These are phyloP conservation scores for Euclidia mi DNA, from an alignment of 2,888 invertebrate species.

Conservation along the genomic window DNA sequence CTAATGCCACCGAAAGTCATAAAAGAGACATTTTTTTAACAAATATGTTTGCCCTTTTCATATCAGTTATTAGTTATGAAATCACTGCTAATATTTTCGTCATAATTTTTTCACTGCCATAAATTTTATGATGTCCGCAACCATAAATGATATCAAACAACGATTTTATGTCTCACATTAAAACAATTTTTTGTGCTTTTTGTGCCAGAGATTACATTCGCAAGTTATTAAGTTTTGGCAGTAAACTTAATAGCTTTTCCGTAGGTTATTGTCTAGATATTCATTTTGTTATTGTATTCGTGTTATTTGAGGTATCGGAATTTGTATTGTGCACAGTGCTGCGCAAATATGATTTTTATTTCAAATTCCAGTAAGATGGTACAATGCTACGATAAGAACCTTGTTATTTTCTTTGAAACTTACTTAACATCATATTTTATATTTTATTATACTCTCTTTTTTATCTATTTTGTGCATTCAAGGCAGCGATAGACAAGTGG, in stretches of 20 bases:
- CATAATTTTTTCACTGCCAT: constrained; percentile 42
- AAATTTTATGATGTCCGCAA: constrained; percentile 51
- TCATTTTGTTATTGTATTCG: neutral
- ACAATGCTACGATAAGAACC: too few relatives aligned
- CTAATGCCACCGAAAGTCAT: too few relatives aligned
- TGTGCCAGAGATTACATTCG: constrained; percentile 23
- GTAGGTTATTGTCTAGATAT: neutral
- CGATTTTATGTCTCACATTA: constrained; percentile 47
- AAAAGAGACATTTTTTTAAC: too few relatives aligned
- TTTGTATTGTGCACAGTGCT: too few relatives aligned
- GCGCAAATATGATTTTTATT: too few relatives aligned
- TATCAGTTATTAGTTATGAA: neutral
- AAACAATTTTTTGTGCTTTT: constrained; percentile 42
- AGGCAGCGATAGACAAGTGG: too few relatives aligned
- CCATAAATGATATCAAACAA: constrained; percentile 51
- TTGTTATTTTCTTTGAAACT: too few relatives aligned
- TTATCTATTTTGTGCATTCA: too few relatives aligned
- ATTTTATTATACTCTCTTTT: too few relatives aligned
- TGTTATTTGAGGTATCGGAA: too few relatives aligned
- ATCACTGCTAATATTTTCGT: constrained; percentile 24
- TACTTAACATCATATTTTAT: too few relatives aligned
- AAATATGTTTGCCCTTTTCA: neutral
- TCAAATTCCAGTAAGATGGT: too few relatives aligned
- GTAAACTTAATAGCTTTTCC: constrained; percentile 27
- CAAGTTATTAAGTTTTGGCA: constrained; percentile 23